phyloP scores from a whole-genome alignment of 1,140 invertebrate species.

The Caenorhabditis briggsae region DNA sequence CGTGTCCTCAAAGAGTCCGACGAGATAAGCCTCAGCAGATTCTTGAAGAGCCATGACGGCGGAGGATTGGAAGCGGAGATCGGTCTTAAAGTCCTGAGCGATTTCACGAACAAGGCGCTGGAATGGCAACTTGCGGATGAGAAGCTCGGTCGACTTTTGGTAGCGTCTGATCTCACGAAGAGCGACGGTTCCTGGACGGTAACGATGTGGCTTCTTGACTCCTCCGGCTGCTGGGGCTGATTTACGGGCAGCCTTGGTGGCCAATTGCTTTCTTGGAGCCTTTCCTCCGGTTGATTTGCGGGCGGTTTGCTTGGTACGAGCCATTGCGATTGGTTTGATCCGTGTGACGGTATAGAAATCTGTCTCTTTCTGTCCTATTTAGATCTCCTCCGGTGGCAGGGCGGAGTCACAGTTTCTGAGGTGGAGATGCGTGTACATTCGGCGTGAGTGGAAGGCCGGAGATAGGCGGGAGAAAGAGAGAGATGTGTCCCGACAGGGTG shows the following conservation, averaged over 20 bases:
- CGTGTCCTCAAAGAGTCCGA: slow-evolving; percentile 90
- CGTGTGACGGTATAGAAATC: too few species aligned
- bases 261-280: slow-evolving; percentile 87
- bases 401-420: too few species aligned
- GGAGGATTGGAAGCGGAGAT: slow-evolving; percentile 86
- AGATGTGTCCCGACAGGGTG: background rate
- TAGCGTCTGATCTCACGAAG: slow-evolving; percentile 78
- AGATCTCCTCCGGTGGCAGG: too few species aligned
- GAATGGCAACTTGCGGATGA: slow-evolving; percentile 80
- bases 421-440: background rate
- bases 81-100: slow-evolving; percentile 84
- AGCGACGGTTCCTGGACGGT: slow-evolving; percentile 74
- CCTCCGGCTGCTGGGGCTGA: slow-evolving; percentile 85
- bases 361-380: too few species aligned
- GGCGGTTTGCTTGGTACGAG: slow-evolving; percentile 88
- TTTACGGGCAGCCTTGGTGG: slow-evolving; percentile 85
- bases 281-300: slow-evolving; percentile 87
- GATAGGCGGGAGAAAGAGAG: background rate
- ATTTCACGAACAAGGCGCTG: slow-evolving; percentile 82
- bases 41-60: slow-evolving; percentile 85
- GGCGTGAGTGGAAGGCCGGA: background rate
- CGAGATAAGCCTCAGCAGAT: slow-evolving; percentile 90
- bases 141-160: slow-evolving; percentile 84
- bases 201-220: slow-evolving; percentile 85
- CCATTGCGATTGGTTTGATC: slow-evolving; percentile 80